Conservation (phyloP, 1,140 invertebrate species). For the Drosophila kikkawai region DNA sequence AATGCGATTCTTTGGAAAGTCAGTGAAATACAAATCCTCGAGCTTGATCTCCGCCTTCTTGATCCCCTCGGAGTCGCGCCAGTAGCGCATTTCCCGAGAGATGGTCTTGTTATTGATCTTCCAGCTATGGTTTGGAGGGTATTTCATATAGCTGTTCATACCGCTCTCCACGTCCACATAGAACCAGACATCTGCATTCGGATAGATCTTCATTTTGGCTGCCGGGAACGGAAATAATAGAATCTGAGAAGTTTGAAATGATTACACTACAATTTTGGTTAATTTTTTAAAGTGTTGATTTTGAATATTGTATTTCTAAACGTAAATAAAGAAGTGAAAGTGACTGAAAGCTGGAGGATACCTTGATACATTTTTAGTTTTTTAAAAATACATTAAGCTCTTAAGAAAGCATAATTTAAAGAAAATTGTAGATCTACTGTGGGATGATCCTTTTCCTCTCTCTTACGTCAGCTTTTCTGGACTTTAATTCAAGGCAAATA, state of each 20-base stretch:
- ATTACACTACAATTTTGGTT: slow-evolving; percentile 4
- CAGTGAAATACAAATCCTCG: slow-evolving; percentile 58
- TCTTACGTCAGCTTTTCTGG: neutral
- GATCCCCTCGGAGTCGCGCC: slow-evolving; percentile 58
- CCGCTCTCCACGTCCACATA: slow-evolving; percentile 54
- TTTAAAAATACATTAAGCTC: neutral
- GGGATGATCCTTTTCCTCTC: neutral
- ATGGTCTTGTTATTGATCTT: slow-evolving; percentile 37
- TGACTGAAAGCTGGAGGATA: neutral
- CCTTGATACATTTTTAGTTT: neutral
- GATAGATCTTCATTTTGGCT: slow-evolving; percentile 57
- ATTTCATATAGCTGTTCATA: slow-evolving; percentile 50
- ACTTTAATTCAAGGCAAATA: neutral
- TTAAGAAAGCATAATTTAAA: too few species aligned
- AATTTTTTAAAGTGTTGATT: neutral
- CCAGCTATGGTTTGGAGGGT: slow-evolving; percentile 56
- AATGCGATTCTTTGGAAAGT: slow-evolving; percentile 55
- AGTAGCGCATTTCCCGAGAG: slow-evolving; percentile 49
- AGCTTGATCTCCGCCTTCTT: slow-evolving; percentile 46
- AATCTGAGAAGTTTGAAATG: neutral
- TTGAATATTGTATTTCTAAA: neutral
- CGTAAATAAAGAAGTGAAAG: neutral
- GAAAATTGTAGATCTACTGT: neutral
- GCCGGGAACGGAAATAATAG: neutral
- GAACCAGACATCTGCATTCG: slow-evolving; percentile 51